A percentile compares a stretch with the other conserved stretches of the same genome.
Conservation (phyloP, 2,888 invertebrate genomes). For the Choreutis nemorana region DNA sequence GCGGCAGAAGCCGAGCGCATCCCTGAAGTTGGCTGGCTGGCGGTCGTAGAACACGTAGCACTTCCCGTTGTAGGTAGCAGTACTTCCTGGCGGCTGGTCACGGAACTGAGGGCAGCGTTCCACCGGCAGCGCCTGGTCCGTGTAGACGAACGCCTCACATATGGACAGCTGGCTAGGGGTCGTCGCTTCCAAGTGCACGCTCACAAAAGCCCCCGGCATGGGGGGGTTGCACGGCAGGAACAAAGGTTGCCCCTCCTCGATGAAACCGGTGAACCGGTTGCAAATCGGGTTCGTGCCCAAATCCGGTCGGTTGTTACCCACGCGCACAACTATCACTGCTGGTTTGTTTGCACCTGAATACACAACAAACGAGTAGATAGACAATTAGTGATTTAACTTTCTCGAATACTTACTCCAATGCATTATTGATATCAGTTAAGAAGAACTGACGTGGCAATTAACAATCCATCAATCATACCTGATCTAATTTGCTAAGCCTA, state of each 20-base stretch:
- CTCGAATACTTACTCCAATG: too few species aligned
- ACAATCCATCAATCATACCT: too few species aligned
- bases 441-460: too few species aligned
- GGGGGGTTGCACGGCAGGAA: constrained; percentile 94
- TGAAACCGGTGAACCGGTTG: constrained; percentile 85
- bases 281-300: constrained; percentile 91
- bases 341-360: constrained; percentile 75
- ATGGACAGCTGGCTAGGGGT: constrained; percentile 81
- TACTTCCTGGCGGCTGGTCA: constrained; percentile 91
- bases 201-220: constrained; percentile 94
- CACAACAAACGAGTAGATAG: too few species aligned
- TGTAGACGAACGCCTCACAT: constrained; percentile 94
- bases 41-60: constrained; percentile 94
- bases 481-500: too few species aligned
- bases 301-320: constrained; percentile 93
- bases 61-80: constrained; percentile 94
- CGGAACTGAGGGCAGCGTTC: constrained; percentile 92
- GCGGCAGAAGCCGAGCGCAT: constrained; percentile 82
- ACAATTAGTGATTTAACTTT: too few species aligned
- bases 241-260: constrained; percentile 90
- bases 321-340: constrained; percentile 87
- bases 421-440: too few species aligned
- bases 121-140: constrained; percentile 88
- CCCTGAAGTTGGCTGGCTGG: constrained; percentile 81
- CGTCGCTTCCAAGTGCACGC: constrained; percentile 85